Evolutionary conservation across 2,888 invertebrate species (phyloP).

Genomic region (Gortyna flavago): DNA sequence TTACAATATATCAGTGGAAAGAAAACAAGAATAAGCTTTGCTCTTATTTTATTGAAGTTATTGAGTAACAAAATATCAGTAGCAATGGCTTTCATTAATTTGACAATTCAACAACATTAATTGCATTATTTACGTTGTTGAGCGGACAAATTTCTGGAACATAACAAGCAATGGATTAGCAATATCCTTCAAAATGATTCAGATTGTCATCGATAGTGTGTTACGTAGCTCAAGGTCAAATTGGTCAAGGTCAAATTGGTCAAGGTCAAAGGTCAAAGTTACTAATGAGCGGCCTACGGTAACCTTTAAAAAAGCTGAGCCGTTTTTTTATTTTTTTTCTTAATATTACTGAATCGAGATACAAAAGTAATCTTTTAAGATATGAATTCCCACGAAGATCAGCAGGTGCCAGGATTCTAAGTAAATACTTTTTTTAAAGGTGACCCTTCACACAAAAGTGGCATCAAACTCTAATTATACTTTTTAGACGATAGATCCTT

Average conservation of each 20-base stretch:
- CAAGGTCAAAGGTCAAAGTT: neutral
- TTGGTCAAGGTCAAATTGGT: no score
- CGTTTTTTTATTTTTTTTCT: neutral
- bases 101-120: no score
- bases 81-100: no score
- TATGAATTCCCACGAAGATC: neutral
- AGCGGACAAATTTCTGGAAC: no score
- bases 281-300: neutral
- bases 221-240: no score
- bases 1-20: neutral
- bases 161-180: no score
- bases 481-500: slow-evolving; percentile 15
- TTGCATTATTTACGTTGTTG: no score
- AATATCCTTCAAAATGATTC: no score
- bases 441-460: slow-evolving; percentile 31
- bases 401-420: neutral
- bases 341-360: slow-evolving; percentile 2
- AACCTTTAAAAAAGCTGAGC: neutral
- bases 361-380: slow-evolving; percentile 16
- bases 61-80: no score
- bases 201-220: no score
- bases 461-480: slow-evolving; percentile 31
- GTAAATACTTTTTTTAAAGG: neutral
- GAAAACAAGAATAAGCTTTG: neutral
- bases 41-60: no score